Evolutionary conservation across 2,888 invertebrate genomes (phyloP).

Genomic region (Eristalinus sepulchralis): DNA sequence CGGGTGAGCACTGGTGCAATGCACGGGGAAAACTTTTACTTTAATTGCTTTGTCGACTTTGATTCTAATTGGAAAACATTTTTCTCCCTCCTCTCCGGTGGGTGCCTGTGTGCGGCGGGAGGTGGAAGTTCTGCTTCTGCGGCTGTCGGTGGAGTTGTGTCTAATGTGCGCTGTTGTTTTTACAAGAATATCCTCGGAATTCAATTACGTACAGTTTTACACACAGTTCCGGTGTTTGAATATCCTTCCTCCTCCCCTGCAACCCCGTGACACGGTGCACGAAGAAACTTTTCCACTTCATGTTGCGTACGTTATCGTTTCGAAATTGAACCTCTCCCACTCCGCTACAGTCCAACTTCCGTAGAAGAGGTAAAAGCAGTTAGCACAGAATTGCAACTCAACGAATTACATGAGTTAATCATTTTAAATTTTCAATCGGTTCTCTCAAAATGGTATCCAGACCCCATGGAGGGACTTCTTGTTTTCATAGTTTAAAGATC

Average conservation of each 20-base stretch:
- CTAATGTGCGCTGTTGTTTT: not conserved
- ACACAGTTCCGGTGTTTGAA: not conserved
- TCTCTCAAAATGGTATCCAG: too few species aligned
- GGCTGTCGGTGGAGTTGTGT: not conserved
- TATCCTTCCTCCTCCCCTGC: not conserved
- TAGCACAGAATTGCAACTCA: too few species aligned
- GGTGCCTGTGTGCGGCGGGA: not conserved
- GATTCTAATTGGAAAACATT: constrained; percentile 56
- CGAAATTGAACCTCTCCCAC: not conserved
- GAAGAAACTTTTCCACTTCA: constrained; percentile 10
- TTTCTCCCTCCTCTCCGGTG: not conserved
- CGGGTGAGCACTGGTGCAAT: not conserved
- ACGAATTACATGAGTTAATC: too few species aligned
- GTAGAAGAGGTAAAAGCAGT: not conserved
- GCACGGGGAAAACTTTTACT: constrained; percentile 37
- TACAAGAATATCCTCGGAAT: constrained; percentile 15
- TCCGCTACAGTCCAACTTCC: not conserved
- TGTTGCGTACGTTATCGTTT: not conserved
- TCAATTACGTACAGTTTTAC: constrained; percentile 11
- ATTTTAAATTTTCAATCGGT: too few species aligned
- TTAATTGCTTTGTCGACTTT: constrained; percentile 54
- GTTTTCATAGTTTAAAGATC: too few species aligned
- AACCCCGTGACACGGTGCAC: not conserved
- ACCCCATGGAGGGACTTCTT: too few species aligned
- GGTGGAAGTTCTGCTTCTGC: not conserved